Evolutionary conservation across 2,113 vertebrate genomes (phyloP).

Genomic region (Propithecus coquereli): DNA sequence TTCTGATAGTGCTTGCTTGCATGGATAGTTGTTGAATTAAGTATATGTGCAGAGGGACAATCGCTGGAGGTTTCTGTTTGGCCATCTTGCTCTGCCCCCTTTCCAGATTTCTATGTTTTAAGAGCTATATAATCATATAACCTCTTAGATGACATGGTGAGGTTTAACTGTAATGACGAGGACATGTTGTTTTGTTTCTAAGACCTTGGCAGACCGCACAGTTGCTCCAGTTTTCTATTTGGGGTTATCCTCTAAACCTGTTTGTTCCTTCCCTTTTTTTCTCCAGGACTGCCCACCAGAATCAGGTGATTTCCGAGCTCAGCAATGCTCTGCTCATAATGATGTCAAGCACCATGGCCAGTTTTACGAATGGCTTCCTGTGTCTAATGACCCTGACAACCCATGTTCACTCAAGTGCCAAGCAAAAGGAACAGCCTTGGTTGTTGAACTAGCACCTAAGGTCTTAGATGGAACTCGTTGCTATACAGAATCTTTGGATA

Average conservation of each 20-base stretch:
- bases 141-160: background rate
- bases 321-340: conserved; percentile 97
- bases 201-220: background rate
- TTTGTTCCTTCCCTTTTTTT: background rate
- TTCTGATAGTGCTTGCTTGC: too few species aligned
- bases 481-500: conserved; percentile 96
- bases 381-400: conserved; percentile 94
- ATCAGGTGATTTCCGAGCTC: conserved; percentile 94
- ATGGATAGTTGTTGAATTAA: too few species aligned
- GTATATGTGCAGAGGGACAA: too few species aligned
- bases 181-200: background rate
- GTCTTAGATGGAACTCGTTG: conserved; percentile 97
- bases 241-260: background rate
- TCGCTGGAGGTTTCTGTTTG: too few species aligned
- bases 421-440: conserved; percentile 85
- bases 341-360: conserved; percentile 94
- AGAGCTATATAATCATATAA: background rate
- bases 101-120: background rate
- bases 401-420: conserved; percentile 95
- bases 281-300: conserved; percentile 93
- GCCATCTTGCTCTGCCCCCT: too few species aligned
- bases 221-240: background rate
- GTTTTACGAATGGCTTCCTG: conserved; percentile 94
- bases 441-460: conserved; percentile 95
- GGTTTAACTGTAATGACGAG: background rate